Evolutionary conservation across 92 coral and sea anemone species (phyloP).

Genomic region (Desmophyllum pertusum): DNA sequence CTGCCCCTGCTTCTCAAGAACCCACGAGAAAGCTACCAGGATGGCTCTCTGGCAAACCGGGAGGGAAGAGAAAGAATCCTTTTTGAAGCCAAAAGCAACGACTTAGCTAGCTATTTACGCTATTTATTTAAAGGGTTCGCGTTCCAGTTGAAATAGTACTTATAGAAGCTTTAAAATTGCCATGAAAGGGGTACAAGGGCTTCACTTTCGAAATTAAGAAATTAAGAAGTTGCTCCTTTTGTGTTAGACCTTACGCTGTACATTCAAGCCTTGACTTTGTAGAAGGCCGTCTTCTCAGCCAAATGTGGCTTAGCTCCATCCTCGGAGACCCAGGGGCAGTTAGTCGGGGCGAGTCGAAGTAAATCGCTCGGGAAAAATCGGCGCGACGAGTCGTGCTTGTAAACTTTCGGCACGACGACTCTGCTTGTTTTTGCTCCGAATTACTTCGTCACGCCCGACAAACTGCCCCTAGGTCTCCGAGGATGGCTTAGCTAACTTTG

Average conservation of each 20-base stretch:
- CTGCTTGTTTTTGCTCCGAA: not conserved
- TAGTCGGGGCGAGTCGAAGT: too few species aligned
- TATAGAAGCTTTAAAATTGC: not conserved
- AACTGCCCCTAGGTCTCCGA: too few species aligned
- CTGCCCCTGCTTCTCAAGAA: conserved; percentile 61
- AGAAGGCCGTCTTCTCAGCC: not conserved
- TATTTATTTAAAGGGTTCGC: not conserved
- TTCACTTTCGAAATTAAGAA: not conserved
- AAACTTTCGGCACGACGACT: too few species aligned
- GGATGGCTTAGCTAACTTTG: not conserved
- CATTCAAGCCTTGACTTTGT: not conserved
- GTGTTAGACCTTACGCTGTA: not conserved
- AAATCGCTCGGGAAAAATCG: too few species aligned
- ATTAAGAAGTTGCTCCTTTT: not conserved
- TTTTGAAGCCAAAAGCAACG: not conserved
- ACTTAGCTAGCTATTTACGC: not conserved
- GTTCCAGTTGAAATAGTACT: not conserved
- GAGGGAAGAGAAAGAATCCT: conserved; percentile 66
- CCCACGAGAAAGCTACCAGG: conserved; percentile 81
- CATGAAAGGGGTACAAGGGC: not conserved
- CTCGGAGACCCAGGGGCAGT: too few species aligned
- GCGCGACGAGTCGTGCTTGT: too few species aligned
- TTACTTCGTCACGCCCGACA: too few species aligned
- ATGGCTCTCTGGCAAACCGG: conserved; percentile 70
- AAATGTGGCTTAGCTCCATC: not conserved